A percentile compares a stretch with the other conserved stretches of the same genome.
Conservation (phyloP, 2,888 invertebrate species). For the Seira musarum region DNA sequence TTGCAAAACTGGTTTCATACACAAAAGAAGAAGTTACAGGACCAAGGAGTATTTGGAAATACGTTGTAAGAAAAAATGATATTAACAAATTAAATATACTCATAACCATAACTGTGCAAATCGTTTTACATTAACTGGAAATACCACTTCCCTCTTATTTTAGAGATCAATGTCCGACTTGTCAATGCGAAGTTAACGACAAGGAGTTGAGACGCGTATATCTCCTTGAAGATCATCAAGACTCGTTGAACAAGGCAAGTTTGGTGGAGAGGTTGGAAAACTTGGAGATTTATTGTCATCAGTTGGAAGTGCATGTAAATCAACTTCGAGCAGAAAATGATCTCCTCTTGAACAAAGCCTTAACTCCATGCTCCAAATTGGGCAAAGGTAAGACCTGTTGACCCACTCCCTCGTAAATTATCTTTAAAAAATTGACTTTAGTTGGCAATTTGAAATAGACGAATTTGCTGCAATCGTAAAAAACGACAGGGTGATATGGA, state of each 20-base stretch:
- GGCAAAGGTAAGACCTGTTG: conserved; percentile 18
- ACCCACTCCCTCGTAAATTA: not conserved
- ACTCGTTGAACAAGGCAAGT: conserved; percentile 57
- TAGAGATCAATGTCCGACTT: conserved; percentile 56
- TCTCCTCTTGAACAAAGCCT: conserved; percentile 48
- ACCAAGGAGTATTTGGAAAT: conserved; percentile 29
- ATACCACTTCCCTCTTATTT: too few species aligned
- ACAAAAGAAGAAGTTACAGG: conserved; percentile 51
- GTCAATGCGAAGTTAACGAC: conserved; percentile 48
- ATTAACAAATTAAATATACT: too few species aligned
- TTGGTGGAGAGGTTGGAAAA: conserved; percentile 57
- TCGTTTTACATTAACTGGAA: not conserved
- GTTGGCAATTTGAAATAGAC: conserved; percentile 23
- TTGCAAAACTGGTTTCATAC: conserved; percentile 58
- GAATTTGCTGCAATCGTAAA: conserved; percentile 59
- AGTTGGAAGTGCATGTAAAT: conserved; percentile 55
- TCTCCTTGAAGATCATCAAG: conserved; percentile 55
- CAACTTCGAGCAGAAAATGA: conserved; percentile 60
- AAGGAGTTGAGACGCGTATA: conserved; percentile 45
- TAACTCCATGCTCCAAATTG: conserved; percentile 35
- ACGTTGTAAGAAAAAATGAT: conserved; percentile 17
- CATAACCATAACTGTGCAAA: too few species aligned
- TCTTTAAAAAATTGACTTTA: not conserved
- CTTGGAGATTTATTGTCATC: conserved; percentile 60
- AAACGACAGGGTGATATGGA: conserved; percentile 60